Evolutionary conservation across 2,113 vertebrate genomes (phyloP), one percentile per base, ranked within the genome.

Genomic region (Etia nguti): DNA sequence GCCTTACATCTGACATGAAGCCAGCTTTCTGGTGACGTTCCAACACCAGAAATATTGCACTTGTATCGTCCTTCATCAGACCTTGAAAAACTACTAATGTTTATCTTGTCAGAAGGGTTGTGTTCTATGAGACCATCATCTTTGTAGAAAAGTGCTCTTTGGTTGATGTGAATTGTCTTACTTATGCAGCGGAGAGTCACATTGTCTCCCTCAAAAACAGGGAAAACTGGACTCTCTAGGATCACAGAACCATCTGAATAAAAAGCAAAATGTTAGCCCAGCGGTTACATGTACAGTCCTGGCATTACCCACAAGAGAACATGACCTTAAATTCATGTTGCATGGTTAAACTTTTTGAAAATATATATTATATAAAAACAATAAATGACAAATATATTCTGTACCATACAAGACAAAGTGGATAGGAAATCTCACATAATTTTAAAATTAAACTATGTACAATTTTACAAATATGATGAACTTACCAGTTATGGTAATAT

Each of bases 351-450:
- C 29, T 4, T 31, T 31, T 31, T 31, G 29, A 31, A 31, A 31
- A 31, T 10, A 41, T 41, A 9, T 41, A 41, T n/a, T n/a, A n/a
- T n/a, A n/a, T n/a, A n/a, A n/a, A n/a, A n/a, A n/a, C n/a, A n/a
- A n/a, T n/a, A n/a, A 16, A 15, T 48, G 13, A 48, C 15, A 16
- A 48, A 48, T 48, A 26, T 16, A 52, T 24, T 56, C 0, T 24
- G 54, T 3, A 6, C 2, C 6, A 4, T 24, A 15, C 3, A 18
- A 0, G 59, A 34, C 0, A 0, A 5, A 4, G 5, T 62, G 0
- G 31, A 36, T 0, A 34, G 11, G 0, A 3, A 0, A 36, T 0
- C 18, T 4, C 60, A n/a, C 0, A 10, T 65, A 65, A 73, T 26
- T 7, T 62, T 12, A 10, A 73, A 73, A 26, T 4, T 2, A 46